Base-by-base conservation (phyloP, 35 echinoderm and acorn worm genomes). In the Ophiothrix spiculata region DNA sequence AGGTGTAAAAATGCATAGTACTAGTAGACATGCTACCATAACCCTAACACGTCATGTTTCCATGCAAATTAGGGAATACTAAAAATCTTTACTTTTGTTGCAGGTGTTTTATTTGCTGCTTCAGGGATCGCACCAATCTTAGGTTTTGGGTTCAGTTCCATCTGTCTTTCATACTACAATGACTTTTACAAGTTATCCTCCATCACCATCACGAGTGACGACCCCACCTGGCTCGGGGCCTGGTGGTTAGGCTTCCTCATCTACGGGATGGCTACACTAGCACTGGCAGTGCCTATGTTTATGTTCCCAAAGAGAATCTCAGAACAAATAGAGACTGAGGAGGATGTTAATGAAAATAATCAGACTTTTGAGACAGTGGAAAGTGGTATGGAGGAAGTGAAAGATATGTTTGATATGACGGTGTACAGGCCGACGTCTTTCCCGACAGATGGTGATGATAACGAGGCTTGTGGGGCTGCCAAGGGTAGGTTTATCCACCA, bases 201-300 rank as follows among this genome's bases (percentile, higher is more conserved):
- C 8, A n/a, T 75, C 35, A 38, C 19, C 15, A 31, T 88, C 15
- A 41, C 13, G 36, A 76, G 39, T 54, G 2, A 33, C 14, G 91
- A 93, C 80, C 81, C 91, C 0, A 39, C 36, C 29, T 93, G 86
- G 86, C 19, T 85, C 11, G 91, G 91, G 6, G 91, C 91, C 23
- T 93, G 91, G 91, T 93, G 91, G 91, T 39, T 88, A 23, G 91
- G 91, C 8, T 93, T 88, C 39, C 34, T 93, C 28, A 37, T 88
- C n/a, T 77, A 56, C n/a, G 91, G 86, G 14, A 56, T 19, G 10
- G n/a, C 85, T 0, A 32, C 88, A 16, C 35, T 79, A 1, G 19
- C 85, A 12, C 1, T 78, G 32, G 34, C 39, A 15, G 33, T 93
- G 0, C 91, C 91, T 31, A 49, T 84, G 32, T 89, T 88, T 33